phyloP scores from a whole-genome alignment of 2,888 invertebrate species.

The Dorcus parallelipipedus region DNA sequence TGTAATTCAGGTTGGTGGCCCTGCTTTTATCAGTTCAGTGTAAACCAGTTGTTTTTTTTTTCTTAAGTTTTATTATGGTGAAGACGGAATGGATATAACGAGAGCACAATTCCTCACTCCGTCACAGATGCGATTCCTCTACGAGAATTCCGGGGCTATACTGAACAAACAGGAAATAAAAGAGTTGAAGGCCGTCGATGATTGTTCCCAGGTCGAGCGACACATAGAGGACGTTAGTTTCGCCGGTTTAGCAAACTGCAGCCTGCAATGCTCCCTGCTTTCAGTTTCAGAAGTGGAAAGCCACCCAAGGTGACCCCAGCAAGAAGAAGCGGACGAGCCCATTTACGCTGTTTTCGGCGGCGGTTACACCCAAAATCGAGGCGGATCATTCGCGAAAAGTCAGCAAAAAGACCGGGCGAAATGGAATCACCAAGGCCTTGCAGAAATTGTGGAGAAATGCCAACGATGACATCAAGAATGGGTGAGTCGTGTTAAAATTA shows the following conservation, averaged over 20 bases:
- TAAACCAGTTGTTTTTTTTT: neutral
- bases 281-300: slow-evolving; percentile 58
- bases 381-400: slow-evolving; percentile 49
- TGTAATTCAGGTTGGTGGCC: slow-evolving; percentile 69
- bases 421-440: slow-evolving; percentile 57
- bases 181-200: slow-evolving; percentile 55
- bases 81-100: slow-evolving; percentile 88
- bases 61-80: slow-evolving; percentile 80
- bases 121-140: slow-evolving; percentile 75
- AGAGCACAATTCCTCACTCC: slow-evolving; percentile 80
- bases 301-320: slow-evolving; percentile 52
- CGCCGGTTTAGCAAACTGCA: slow-evolving; percentile 1
- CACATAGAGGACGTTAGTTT: slow-evolving; percentile 8
- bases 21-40: neutral
- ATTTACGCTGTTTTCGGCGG: slow-evolving; percentile 60
- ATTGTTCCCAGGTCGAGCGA: slow-evolving; percentile 49
- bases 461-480: slow-evolving; percentile 57
- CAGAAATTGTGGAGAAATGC: slow-evolving; percentile 66
- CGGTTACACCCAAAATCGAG: slow-evolving; percentile 51
- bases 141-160: slow-evolving; percentile 72
- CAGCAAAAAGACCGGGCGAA: slow-evolving; percentile 56
- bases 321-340: slow-evolving; percentile 53
- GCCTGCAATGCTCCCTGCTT: slow-evolving; percentile 1
- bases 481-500: slow-evolving; percentile 33
- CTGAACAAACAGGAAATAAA: slow-evolving; percentile 57